Percentiles rank a stretch among this genome's conserved stretches.
Conservation (phyloP, 2,113 vertebrate genomes). For the Erythrocercus mccallii region DNA sequence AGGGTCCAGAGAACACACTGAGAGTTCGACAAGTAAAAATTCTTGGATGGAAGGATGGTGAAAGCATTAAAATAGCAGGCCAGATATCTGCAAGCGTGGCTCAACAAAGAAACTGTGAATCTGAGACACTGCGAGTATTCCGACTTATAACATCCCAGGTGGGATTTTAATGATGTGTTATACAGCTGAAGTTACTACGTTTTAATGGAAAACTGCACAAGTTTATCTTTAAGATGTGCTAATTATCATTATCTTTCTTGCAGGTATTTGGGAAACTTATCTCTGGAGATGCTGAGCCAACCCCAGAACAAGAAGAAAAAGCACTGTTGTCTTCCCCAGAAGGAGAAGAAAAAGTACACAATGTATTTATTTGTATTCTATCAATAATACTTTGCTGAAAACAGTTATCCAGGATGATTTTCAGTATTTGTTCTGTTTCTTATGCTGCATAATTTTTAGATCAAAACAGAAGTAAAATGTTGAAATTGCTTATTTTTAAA, state of each 20-base stretch:
- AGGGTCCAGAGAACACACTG: conserved; percentile 96
- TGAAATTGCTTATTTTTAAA: not conserved
- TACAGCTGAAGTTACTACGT: not conserved
- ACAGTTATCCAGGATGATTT: not conserved
- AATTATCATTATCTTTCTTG: not conserved
- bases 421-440: not conserved
- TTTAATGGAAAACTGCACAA: not conserved
- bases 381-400: conserved; percentile 60
- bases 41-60: conserved; percentile 96
- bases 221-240: not conserved
- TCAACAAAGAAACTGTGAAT: conserved; percentile 97
- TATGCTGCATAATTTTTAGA: not conserved
- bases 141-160: conserved; percentile 98
- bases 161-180: not conserved
- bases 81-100: conserved; percentile 95
- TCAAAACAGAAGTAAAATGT: not conserved
- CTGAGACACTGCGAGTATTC: conserved; percentile 93
- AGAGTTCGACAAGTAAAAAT: conserved; percentile 98
- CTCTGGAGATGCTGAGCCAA: conserved; percentile 95
- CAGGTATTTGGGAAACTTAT: conserved; percentile 99
- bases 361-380: conserved; percentile 80
- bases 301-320: conserved; percentile 98
- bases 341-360: conserved; percentile 98
- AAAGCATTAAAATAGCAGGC: conserved; percentile 93
- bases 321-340: conserved; percentile 94